phyloP scores from a whole-genome alignment of 2,113 vertebrate genomes.

The Todiramphus saurophagus region DNA sequence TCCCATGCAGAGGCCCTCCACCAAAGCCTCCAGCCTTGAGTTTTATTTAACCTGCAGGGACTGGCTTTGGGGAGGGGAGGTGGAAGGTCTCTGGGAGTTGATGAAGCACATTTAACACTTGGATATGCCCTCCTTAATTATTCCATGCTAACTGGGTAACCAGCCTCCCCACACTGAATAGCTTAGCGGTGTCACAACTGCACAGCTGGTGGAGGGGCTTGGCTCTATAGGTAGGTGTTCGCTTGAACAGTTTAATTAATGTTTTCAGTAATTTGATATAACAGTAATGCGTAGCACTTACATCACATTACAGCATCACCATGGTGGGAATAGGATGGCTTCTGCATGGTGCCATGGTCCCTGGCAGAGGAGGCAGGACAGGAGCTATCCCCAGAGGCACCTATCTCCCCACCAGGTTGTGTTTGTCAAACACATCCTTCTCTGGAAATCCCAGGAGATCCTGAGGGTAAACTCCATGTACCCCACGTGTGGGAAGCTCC shows the following conservation, averaged over 20 bases:
- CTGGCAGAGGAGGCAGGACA: background rate
- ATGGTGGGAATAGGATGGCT: background rate
- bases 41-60: background rate
- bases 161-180: fast-evolving
- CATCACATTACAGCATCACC: background rate
- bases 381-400: background rate
- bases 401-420: fast-evolving
- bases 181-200: background rate
- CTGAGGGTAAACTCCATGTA: background rate
- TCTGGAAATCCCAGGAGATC: background rate
- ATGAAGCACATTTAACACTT: background rate
- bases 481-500: background rate
- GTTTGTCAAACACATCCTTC: background rate
- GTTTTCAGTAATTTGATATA: background rate
- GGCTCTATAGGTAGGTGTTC: background rate
- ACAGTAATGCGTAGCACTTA: background rate
- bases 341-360: fast-evolving
- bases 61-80: background rate
- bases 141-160: background rate
- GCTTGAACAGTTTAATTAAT: background rate
- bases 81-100: background rate
- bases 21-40: background rate
- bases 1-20: background rate
- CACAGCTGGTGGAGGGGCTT: fast-evolving
- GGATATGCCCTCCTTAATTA: background rate